phyloP scores from a whole-genome alignment of 2,888 invertebrate species.

The Anagyrus pseudococci region DNA sequence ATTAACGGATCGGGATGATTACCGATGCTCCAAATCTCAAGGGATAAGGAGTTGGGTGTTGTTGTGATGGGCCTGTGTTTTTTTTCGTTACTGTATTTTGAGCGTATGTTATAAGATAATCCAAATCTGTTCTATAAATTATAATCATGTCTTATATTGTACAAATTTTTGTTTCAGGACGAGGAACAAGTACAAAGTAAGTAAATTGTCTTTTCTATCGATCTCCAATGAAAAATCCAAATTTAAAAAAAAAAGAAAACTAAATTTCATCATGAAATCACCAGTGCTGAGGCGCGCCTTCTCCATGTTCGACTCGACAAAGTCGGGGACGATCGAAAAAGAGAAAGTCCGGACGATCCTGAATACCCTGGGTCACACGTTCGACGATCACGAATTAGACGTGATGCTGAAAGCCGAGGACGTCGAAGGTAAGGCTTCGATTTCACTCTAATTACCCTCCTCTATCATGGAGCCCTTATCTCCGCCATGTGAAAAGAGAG shows the following conservation, averaged over 20 bases:
- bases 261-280: no score
- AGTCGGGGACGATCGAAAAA: slow-evolving; percentile 79
- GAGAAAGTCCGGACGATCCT: slow-evolving; percentile 81
- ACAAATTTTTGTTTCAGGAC: slow-evolving; percentile 53
- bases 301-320: slow-evolving; percentile 84
- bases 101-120: no score
- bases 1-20: no score
- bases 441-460: no score
- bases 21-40: no score
- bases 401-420: slow-evolving; percentile 76
- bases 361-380: slow-evolving; percentile 81
- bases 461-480: not conserved
- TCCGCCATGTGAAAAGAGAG: not conserved
- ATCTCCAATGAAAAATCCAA: no score
- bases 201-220: slow-evolving; percentile 38
- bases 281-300: slow-evolving; percentile 81
- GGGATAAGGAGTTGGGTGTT: no score
- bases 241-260: no score
- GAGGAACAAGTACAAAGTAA: slow-evolving; percentile 55
- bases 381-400: slow-evolving; percentile 80
- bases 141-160: no score
- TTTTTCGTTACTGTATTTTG: no score
- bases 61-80: no score
- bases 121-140: no score
- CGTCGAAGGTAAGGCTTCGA: slow-evolving; percentile 71